Percentiles rank a stretch among this genome's conserved stretches.
Conservation (phyloP, 2,113 vertebrate species). For the Passer montanus region DNA sequence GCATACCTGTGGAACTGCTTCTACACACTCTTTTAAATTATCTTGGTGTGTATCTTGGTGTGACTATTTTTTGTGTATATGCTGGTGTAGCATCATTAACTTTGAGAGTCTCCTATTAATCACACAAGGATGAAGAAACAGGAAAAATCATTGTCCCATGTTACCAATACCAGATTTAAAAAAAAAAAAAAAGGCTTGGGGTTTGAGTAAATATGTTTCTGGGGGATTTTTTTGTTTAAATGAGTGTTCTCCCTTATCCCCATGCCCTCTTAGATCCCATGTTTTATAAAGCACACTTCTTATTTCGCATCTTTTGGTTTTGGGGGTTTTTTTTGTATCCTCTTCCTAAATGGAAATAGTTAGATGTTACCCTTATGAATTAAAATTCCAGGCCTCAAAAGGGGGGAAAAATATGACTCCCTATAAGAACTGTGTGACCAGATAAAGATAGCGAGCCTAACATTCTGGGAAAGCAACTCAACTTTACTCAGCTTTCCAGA, state of each 20-base stretch:
- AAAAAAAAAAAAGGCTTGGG: neutral
- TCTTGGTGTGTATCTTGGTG: neutral
- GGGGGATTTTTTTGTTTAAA: neutral
- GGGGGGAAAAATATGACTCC: neutral
- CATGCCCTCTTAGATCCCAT: fast-evolving
- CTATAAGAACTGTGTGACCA: neutral
- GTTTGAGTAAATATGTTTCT: neutral
- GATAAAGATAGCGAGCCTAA: neutral
- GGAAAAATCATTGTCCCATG: neutral
- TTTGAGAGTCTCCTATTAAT: neutral
- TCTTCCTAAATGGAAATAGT: neutral
- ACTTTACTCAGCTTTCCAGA: neutral
- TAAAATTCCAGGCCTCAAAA: neutral
- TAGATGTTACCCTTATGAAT: neutral
- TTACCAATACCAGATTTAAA: neutral
- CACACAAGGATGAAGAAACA: neutral
- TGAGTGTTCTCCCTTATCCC: fast-evolving
- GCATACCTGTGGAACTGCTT: neutral
- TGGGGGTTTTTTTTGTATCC: neutral
- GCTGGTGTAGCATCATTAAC: neutral
- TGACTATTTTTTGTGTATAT: neutral
- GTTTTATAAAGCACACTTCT: neutral
- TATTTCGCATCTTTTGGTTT: neutral
- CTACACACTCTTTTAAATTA: neutral
- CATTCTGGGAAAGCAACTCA: too few relatives aligned